Evolutionary conservation across 2,797 vertebrate species (phyloP).

Genomic region (Periophthalmus magnuspinnatus): DNA sequence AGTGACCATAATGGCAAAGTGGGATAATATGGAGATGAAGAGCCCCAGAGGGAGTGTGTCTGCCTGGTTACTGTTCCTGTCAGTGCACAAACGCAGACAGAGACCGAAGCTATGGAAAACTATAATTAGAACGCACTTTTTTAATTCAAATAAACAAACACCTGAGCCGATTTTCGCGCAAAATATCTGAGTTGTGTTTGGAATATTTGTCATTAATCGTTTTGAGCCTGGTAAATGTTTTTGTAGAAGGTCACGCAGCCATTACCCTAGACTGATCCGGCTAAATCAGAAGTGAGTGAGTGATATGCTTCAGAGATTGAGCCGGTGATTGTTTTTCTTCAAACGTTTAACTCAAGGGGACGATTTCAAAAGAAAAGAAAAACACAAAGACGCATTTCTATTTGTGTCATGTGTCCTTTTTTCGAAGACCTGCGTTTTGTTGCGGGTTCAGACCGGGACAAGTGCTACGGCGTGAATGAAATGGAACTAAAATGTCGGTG

Average conservation of each 20-base stretch:
- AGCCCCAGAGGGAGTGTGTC: slow-evolving; percentile 37
- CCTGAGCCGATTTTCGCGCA: not conserved
- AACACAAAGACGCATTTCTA: too few relatives aligned
- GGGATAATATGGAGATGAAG: slow-evolving; percentile 24
- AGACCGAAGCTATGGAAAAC: not conserved
- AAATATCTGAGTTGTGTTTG: not conserved
- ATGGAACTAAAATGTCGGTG: slow-evolving; percentile 1
- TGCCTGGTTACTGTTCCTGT: slow-evolving; percentile 35
- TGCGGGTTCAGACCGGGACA: not conserved
- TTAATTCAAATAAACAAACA: not conserved
- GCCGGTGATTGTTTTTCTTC: not conserved
- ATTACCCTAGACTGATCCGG: not conserved
- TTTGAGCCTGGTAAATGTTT: not conserved
- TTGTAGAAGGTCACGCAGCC: not conserved
- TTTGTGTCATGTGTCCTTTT: not conserved
- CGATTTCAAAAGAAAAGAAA: not conserved
- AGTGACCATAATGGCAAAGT: slow-evolving; percentile 4
- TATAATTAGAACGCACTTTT: not conserved
- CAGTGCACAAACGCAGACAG: not conserved
- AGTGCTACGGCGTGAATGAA: not conserved
- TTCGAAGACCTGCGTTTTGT: not conserved
- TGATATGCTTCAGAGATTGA: not conserved
- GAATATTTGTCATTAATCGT: not conserved
- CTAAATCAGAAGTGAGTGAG: slow-evolving; percentile 7
- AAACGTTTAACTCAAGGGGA: not conserved